These are phyloP conservation scores for Scalopus aquaticus DNA, from an alignment of 2,113 vertebrate genomes.

Conservation along the genomic window DNA sequence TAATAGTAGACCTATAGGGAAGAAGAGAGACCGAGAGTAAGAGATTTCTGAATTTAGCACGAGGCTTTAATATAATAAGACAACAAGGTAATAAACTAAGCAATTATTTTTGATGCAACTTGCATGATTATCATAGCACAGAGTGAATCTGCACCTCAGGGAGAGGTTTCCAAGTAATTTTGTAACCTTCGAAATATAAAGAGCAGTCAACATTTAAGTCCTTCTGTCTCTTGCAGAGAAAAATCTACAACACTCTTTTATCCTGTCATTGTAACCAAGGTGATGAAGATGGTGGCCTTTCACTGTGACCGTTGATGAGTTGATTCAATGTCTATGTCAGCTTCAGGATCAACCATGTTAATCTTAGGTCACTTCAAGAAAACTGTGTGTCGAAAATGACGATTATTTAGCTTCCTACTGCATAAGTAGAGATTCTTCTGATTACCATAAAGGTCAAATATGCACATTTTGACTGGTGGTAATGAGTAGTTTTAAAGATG, in stretches of 20 bases:
- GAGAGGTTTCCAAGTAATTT: constrained; percentile 78
- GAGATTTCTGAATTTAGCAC: constrained; percentile 81
- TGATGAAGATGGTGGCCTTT: constrained; percentile 85
- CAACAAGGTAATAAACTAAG: constrained; percentile 86
- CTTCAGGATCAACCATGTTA: constrained; percentile 84
- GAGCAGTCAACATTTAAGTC: constrained; percentile 82
- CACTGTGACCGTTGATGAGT: constrained; percentile 81
- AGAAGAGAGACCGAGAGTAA: constrained; percentile 72
- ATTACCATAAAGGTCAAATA: constrained; percentile 91
- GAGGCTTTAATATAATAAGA: constrained; percentile 82
- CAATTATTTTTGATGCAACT: constrained; percentile 86
- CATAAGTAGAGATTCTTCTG: constrained; percentile 82
- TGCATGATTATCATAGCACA: constrained; percentile 80
- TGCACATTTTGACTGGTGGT: constrained; percentile 87
- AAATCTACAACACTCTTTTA: constrained; percentile 73
- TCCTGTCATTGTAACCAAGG: constrained; percentile 80
- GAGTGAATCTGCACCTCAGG: constrained; percentile 80
- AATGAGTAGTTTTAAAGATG: constrained; percentile 90
- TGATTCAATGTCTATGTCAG: constrained; percentile 80
- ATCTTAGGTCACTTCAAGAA: constrained; percentile 84
- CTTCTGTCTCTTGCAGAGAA: constrained; percentile 63
- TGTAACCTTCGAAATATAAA: constrained; percentile 82
- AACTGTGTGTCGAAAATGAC: constrained; percentile 83
- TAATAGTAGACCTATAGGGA: constrained; percentile 82
- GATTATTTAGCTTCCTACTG: constrained; percentile 84